Evolutionary conservation across 30 jellyfish, hydroid and myxozoan genomes (phyloP).

Genomic region (Cassiopea andromeda): DNA sequence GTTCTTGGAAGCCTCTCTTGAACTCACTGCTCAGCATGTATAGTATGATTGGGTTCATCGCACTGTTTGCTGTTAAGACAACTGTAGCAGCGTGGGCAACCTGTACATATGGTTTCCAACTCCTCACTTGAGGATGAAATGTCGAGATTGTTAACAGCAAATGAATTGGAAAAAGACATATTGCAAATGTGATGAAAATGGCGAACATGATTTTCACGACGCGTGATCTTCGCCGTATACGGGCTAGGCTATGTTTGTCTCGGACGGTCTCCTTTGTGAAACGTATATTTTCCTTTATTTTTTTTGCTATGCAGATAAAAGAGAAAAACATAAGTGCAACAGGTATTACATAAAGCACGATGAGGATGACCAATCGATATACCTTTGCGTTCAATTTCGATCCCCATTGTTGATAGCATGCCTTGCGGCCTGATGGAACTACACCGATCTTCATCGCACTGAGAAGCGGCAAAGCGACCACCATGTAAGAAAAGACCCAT

Average conservation of each 20-base stretch:
- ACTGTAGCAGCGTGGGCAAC: conserved; percentile 59
- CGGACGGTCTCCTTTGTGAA: conserved; percentile 72
- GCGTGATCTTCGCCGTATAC: conserved; percentile 74
- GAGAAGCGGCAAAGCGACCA: conserved; percentile 84
- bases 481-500: conserved; percentile 81
- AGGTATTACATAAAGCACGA: conserved; percentile 69
- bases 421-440: conserved; percentile 52
- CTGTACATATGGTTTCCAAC: conserved; percentile 48
- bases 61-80: conserved; percentile 79
- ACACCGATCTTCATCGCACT: conserved; percentile 25
- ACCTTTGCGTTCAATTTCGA: conserved; percentile 4
- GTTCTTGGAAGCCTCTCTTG: conserved; percentile 72
- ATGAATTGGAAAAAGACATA: conserved; percentile 90
- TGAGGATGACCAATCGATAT: conserved; percentile 57
- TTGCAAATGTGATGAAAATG: conserved; percentile 87
- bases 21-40: conserved; percentile 80
- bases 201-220: conserved; percentile 80
- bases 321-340: conserved; percentile 72
- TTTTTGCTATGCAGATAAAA: conserved; percentile 58
- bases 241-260: conserved; percentile 50
- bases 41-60: conserved; percentile 91
- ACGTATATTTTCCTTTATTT: conserved; percentile 60
- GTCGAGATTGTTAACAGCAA: conserved; percentile 46
- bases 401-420: conserved; percentile 75
- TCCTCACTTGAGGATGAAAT: conserved; percentile 45